Conservation (phyloP, 2,888 invertebrate genomes). For the Agrotis clavis region DNA sequence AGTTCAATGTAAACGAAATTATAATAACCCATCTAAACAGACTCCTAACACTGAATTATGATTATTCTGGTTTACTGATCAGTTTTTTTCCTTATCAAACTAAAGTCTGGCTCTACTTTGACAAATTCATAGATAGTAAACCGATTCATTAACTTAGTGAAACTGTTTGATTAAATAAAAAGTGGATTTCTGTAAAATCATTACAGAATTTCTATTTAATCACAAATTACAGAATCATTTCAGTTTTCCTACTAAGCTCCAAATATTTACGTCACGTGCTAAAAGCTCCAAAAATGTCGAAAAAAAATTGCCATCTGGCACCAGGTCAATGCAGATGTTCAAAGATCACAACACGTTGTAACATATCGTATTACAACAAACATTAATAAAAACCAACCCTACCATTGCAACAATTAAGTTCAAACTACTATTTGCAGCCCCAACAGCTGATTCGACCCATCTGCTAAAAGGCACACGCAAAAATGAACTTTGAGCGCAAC, state of each 20-base stretch:
- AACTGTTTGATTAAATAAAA: too few relatives aligned
- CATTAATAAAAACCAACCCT: constrained; percentile 50
- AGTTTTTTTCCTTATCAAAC: too few relatives aligned
- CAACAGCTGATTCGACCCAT: constrained; percentile 60
- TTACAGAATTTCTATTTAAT: too few relatives aligned
- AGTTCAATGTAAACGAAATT: too few relatives aligned
- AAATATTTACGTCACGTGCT: constrained; percentile 46
- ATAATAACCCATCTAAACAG: too few relatives aligned
- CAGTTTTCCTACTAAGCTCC: constrained; percentile 23
- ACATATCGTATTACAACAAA: constrained; percentile 43
- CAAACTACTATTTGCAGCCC: constrained; percentile 36
- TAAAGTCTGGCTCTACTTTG: too few relatives aligned
- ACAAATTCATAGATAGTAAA: too few relatives aligned
- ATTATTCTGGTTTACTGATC: too few relatives aligned
- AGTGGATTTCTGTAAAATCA: too few relatives aligned
- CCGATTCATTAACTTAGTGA: too few relatives aligned
- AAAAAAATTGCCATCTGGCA: constrained; percentile 62
- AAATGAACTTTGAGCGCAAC: not conserved
- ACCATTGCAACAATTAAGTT: not conserved
- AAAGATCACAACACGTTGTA: constrained; percentile 41
- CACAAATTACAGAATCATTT: constrained; percentile 10
- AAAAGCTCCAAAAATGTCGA: constrained; percentile 11
- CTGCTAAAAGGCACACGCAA: constrained; percentile 21
- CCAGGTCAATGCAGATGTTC: constrained; percentile 65
- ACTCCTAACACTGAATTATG: too few relatives aligned